Conservation (phyloP, 2,113 vertebrate species). For the Platysteira castanea region DNA sequence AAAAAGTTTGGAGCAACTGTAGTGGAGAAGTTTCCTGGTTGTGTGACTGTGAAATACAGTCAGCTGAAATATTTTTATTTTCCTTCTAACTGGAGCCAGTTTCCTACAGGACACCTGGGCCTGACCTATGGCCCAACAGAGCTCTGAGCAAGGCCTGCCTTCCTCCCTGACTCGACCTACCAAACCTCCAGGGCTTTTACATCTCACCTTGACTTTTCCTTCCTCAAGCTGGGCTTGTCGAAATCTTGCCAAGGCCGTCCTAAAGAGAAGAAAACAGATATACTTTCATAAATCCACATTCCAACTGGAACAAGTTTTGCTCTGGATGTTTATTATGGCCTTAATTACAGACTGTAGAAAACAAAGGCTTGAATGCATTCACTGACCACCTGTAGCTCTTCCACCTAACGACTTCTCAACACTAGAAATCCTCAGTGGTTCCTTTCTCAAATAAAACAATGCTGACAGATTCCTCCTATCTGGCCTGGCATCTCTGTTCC, state of each 20-base stretch:
- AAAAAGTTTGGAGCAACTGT: not conserved
- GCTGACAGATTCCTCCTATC: not conserved
- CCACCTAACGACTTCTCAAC: fast-evolving
- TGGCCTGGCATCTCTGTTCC: not conserved
- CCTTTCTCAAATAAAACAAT: not conserved
- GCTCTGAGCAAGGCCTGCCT: not conserved
- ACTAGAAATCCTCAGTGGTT: not conserved
- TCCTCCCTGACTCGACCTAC: not conserved
- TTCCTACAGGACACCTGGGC: not conserved
- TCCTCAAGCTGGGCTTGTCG: slow-evolving; percentile 95
- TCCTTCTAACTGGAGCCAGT: not conserved
- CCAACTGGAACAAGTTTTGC: not conserved
- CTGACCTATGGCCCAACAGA: fast-evolving
- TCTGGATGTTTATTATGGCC: not conserved
- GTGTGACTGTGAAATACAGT: not conserved
- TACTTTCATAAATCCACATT: not conserved
- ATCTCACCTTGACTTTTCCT: slow-evolving; percentile 90
- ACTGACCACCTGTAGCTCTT: not conserved
- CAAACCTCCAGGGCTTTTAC: not conserved
- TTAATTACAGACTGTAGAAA: not conserved
- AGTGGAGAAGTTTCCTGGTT: not conserved
- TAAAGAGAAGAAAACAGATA: slow-evolving; percentile 43
- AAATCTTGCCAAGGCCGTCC: slow-evolving; percentile 97
- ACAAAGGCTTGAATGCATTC: not conserved
- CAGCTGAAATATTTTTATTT: not conserved